Base-by-base conservation (phyloP, 1,140 invertebrate species). In the Lethrus apterus region DNA sequence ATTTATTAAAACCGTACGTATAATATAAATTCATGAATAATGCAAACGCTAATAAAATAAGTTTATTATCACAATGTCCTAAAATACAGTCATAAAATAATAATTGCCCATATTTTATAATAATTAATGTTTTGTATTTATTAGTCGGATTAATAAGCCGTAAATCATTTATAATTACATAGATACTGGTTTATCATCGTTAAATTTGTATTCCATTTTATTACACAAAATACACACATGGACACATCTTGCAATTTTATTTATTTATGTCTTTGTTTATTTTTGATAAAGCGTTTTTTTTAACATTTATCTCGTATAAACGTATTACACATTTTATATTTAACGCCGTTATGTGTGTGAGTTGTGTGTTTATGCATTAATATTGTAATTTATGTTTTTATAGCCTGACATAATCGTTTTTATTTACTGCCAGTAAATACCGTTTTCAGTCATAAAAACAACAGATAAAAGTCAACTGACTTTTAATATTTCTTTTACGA, bases 41-140 rank as follows among this genome's bases (percentile, higher is more conserved):
- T 38, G 20, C 35, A 38, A 23, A 13, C 35, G 18, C 18, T 38
- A 38, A 50, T 56, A 53, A 56, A 52, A 56, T 52, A 56, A 53
- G 48, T 53, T 56, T 56, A 53, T 56, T 56, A 51, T 56, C 48
- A 43, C 50, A 36, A 41, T 50, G 54, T 56, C 54, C 54, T 53
- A 56, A 56, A 56, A 56, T 53, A 56, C 48, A 44, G 35, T 47
- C 51, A 53, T 56, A 56, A 56, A 56, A 50, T 56, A 49, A 44
- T 50, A 53, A 56, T 47, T 51, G 54, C 29, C 45, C 51, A 47
- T 56, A 56, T 56, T 50, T 56, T 53, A 56, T 46, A 45, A 56
- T 56, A 53, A 56, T 52, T 56, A 56, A 56, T 56, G 54, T 53
- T n/a, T 53, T 50, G 46, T 48, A 56, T 51, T 56, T 53, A 52